A percentile compares a stretch with the other conserved stretches of the same genome.
phyloP scores from a whole-genome alignment of 2,888 invertebrate species.

The Leucozona laternaria region DNA sequence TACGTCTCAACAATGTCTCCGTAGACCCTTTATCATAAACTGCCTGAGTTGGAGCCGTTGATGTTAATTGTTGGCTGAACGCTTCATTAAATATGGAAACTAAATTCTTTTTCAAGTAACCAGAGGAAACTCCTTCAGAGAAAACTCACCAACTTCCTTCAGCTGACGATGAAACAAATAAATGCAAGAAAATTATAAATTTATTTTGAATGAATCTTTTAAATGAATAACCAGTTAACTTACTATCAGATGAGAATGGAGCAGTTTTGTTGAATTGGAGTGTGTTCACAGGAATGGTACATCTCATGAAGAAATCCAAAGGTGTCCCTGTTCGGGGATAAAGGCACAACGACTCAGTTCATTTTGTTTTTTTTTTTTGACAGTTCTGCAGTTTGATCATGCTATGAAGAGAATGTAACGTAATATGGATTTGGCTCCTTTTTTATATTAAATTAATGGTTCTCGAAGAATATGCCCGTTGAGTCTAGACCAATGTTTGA shows the following conservation, averaged over 20 bases:
- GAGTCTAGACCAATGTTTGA: constrained; percentile 85
- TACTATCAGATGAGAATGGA: constrained; percentile 56
- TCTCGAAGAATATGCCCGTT: constrained; percentile 69
- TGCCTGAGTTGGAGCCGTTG: constrained; percentile 88
- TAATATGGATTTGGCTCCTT: not conserved
- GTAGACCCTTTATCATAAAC: constrained; percentile 88
- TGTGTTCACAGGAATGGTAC: constrained; percentile 84
- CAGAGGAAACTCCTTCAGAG: constrained; percentile 87
- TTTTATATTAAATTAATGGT: not conserved
- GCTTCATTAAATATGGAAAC: constrained; percentile 91
- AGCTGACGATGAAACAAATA: constrained; percentile 82
- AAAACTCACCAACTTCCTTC: constrained; percentile 86
- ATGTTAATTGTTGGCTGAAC: constrained; percentile 89
- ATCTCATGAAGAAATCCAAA: constrained; percentile 88
- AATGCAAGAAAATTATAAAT: constrained; percentile 78
- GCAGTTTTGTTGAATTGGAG: constrained; percentile 78
- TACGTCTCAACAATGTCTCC: constrained; percentile 90
- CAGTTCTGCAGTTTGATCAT: constrained; percentile 83
- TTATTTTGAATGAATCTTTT: not conserved
- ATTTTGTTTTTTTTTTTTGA: constrained; percentile 85
- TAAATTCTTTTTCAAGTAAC: constrained; percentile 89
- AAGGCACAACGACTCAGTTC: constrained; percentile 87
- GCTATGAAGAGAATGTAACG: constrained; percentile 74
- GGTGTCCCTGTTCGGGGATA: constrained; percentile 91
- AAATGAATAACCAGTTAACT: constrained; percentile 6